phyloP scores from a whole-genome alignment of 2,797 vertebrate genomes.

The Chloroceryle inda region DNA sequence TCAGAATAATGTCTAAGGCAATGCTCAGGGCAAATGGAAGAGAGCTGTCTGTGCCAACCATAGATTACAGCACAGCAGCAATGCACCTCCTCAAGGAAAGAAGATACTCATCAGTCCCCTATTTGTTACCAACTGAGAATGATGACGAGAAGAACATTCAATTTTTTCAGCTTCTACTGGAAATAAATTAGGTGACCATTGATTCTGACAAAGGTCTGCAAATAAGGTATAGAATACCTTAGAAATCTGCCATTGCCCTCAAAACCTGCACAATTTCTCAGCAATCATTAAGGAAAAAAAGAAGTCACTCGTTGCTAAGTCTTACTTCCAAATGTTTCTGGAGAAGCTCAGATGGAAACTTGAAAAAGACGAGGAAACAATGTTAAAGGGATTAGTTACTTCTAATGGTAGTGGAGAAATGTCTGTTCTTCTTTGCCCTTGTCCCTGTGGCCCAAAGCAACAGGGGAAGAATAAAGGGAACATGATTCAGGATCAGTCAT shows the following conservation, averaged over 20 bases:
- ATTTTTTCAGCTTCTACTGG: neutral
- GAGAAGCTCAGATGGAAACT: neutral
- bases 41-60: neutral
- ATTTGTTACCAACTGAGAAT: neutral
- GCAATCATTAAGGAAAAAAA: fast-evolving
- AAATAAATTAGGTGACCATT: neutral
- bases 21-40: neutral
- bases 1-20: neutral
- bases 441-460: neutral
- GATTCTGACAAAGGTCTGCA: neutral
- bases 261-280: neutral
- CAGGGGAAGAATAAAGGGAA: neutral
- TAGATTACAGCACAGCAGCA: neutral
- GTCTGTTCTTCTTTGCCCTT: neutral
- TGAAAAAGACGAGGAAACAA: neutral
- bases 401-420: neutral
- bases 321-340: neutral
- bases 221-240: neutral
- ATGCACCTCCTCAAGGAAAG: neutral
- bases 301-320: neutral
- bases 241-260: neutral
- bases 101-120: neutral
- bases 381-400: neutral
- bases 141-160: neutral
- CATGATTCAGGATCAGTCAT: neutral